Base-by-base conservation (phyloP, 2,113 vertebrate genomes). In the Phalacrocorax carbo region DNA sequence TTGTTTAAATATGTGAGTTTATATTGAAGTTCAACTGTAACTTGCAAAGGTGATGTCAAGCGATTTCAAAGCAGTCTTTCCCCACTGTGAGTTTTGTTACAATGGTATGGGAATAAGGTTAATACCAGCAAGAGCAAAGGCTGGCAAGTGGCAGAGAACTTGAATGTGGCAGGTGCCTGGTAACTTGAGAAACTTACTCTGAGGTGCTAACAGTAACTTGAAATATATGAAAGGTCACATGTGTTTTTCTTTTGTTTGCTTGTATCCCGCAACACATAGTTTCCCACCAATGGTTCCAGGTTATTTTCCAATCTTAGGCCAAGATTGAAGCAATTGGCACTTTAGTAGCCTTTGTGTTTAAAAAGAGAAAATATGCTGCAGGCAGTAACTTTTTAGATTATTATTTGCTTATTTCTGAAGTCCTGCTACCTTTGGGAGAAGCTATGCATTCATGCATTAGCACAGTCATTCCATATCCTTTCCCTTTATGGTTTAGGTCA, bases 101-200 rank as follows among this genome's bases (percentile, higher is more conserved):
- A 57, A 27, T 21, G 32, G 10, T 1, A 6, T 29, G 29, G 55
- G 55, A 40, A 36, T 19, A 17, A 58, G 17, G 10, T 32, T 34
- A 32, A 14, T 15, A 27, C 26, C 9, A 44, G 36, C 58, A 66
- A 51, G 48, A 68, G 60, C 36, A 62, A n/a, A 52, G 32, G 52
- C 51, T 73, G 72, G 32, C 10, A 1, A 0, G 2, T 19, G 32
- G 54, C 54, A 38, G 66, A 44, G 60, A 38, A 55, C 9, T 46
- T 6, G 19, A 51, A 60, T 1, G 0, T 16, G 14, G 13, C 27
- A 38, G 10, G 19, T 38, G 40, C 32, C 25, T 1, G 2, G 46
- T 54, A 55, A 38, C 36, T 30, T 44, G 16, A 46, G 32, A 62
- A 55, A 48, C 22, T 54, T 42, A 12, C 57, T 70, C 32, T 44